phyloP scores from a whole-genome alignment of 2,797 vertebrate species.

The Neomorphus geoffroyi region DNA sequence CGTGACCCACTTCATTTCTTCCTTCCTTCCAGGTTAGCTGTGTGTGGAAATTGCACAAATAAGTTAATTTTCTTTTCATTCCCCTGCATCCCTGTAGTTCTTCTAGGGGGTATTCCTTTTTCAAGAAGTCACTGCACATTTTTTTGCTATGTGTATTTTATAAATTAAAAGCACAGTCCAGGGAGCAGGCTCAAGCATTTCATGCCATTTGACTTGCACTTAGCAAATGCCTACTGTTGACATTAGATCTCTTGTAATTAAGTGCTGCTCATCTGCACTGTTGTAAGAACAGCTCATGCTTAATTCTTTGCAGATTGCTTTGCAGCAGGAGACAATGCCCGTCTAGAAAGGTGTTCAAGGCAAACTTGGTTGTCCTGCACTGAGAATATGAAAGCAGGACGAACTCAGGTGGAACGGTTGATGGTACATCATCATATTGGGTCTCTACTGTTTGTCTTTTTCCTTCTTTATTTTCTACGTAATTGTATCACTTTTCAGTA shows the following conservation, averaged over 20 bases:
- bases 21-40: background rate
- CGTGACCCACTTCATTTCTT: background rate
- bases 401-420: background rate
- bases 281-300: background rate
- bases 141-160: background rate
- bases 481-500: background rate
- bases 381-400: background rate
- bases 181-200: background rate
- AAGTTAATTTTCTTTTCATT: background rate
- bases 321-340: background rate
- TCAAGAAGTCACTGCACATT: background rate
- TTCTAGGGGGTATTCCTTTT: background rate
- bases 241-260: background rate
- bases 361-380: background rate
- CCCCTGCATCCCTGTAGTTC: fast-evolving
- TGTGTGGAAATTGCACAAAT: background rate
- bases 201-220: background rate
- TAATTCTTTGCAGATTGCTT: background rate
- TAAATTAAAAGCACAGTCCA: background rate
- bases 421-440: too few species aligned
- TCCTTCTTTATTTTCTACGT: background rate
- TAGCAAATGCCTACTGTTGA: background rate
- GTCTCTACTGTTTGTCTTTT: background rate
- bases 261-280: background rate
- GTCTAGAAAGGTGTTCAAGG: background rate